phyloP scores from a whole-genome alignment of 2,113 vertebrate species.

The Syrmaticus mikado region DNA sequence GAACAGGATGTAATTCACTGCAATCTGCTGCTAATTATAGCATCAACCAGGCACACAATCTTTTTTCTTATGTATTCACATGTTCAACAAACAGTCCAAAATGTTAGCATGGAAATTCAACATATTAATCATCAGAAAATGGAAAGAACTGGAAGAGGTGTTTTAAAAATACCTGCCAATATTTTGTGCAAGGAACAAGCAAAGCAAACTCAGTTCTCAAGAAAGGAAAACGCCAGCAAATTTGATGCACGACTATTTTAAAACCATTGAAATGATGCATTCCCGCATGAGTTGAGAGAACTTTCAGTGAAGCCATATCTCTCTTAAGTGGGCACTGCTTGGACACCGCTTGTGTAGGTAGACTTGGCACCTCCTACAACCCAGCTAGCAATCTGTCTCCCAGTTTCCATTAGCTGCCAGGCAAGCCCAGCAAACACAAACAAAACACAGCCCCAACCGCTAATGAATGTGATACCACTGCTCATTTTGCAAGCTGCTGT shows the following conservation, averaged over 20 bases:
- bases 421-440: background rate
- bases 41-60: background rate
- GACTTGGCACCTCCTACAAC: rapidly evolving
- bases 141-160: background rate
- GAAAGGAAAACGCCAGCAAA: rapidly evolving
- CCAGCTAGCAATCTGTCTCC: background rate
- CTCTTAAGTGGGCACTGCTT: background rate
- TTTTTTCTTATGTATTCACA: background rate
- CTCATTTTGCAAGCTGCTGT: background rate
- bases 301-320: rapidly evolving
- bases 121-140: background rate
- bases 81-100: background rate
- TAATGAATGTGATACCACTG: rapidly evolving
- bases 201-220: background rate
- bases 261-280: background rate
- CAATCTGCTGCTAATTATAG: background rate
- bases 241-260: rapidly evolving
- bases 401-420: background rate
- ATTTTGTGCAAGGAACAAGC: background rate
- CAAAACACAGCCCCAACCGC: background rate
- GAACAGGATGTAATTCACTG: background rate
- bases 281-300: rapidly evolving
- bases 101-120: background rate
- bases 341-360: rapidly evolving
- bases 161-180: rapidly evolving